Percentiles rank a stretch among this genome's conserved stretches.
These are phyloP conservation scores for Macrophya annulata DNA, from an alignment of 2,888 invertebrate species.

Conservation along the genomic window DNA sequence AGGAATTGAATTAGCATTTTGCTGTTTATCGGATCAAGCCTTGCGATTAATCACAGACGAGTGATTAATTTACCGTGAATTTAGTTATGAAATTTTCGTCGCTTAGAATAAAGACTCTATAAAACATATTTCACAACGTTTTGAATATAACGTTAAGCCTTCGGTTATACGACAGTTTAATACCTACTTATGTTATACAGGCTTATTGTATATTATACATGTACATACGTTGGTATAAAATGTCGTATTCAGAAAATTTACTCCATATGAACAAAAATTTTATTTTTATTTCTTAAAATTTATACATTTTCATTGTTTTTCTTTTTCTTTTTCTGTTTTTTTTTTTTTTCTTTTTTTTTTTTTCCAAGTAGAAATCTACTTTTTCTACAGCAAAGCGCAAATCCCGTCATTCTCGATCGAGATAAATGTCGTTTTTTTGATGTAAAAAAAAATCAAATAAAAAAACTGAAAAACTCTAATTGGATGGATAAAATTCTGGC, in stretches of 20 bases:
- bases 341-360: neutral
- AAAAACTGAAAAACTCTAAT: neutral
- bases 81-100: slow-evolving; percentile 35
- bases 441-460: neutral
- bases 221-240: neutral
- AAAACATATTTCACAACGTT: slow-evolving; percentile 30
- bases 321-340: no score
- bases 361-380: no score
- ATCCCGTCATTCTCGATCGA: neutral
- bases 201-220: neutral
- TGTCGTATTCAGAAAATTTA: neutral
- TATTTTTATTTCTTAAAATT: no score
- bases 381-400: neutral
- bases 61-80: slow-evolving; percentile 48
- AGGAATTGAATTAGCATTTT: slow-evolving; percentile 50
- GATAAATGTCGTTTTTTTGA: neutral
- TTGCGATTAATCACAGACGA: slow-evolving; percentile 47
- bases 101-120: slow-evolving; percentile 34
- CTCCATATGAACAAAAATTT: no score
- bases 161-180: neutral
- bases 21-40: slow-evolving; percentile 51
- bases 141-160: neutral
- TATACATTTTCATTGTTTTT: no score
- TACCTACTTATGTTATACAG: neutral
- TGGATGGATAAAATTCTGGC: slow-evolving; percentile 38